Base-by-base conservation (phyloP, 2,113 vertebrate genomes). In the Mugil cephalus region DNA sequence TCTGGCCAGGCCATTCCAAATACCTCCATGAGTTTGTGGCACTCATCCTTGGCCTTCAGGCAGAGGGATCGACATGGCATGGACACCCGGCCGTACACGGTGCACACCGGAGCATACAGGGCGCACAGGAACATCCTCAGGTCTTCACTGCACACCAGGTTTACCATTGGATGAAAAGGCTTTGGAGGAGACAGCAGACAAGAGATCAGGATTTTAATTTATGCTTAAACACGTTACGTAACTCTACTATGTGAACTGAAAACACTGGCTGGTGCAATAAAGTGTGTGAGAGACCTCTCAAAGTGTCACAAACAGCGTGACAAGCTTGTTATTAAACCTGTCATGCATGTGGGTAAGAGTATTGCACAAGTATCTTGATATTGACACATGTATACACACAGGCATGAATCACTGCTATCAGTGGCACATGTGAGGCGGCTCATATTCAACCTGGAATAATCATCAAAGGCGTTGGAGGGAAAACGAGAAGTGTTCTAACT, bases 121-220 rank as follows among this genome's bases (percentile, higher is more conserved):
- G 98, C 96, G 30, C 98, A 99, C 54, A 99, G 94, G 91, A 99
- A 99, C 0, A 96, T 96, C 1, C 95, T 94, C 61, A 99, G 95
- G 74, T 99, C 98, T 42, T 88, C 83, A 17, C 97, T 99, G 86
- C 98, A 99, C 70, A 96, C 96, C 89, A 99, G 86, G 89, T 99
- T 99, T 70, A 99, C 97, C 94, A 99, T 96, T 0, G 98, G 98
- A 79, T 99, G 98, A 86, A 99, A 99, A 0, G 96, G 96, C 98
- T 99, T 77, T 7, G 39, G 77, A 4, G 45, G 35, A 66, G 52
- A 50, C 1, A 72, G 42, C 52, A 4, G 14, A 30, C 12, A 11
- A 70, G 1, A 63, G 36, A 51, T 1, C n/a, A 12, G 9, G 14
- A 38, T 75, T 65, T 24, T 15, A 9, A 53, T 24, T 15, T 8